Conservation (phyloP, 1,140 invertebrate genomes). For the Mylabris phalerata region DNA sequence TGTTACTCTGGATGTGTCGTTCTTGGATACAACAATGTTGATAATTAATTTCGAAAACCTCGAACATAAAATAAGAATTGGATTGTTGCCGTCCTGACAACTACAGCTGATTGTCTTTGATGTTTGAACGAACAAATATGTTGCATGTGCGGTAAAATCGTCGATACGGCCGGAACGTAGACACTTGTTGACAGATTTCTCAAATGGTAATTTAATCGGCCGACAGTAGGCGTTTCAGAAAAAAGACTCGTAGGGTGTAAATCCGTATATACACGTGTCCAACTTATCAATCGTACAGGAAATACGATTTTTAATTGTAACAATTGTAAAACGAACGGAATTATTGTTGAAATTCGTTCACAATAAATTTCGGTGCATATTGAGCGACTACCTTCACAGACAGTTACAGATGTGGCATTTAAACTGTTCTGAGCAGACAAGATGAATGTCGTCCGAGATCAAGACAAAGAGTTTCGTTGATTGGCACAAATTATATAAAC, state of each 20-base stretch:
- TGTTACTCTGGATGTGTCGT: too few relatives aligned
- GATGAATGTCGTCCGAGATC: constrained; percentile 26
- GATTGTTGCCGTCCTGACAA: too few relatives aligned
- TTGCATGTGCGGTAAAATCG: constrained; percentile 5
- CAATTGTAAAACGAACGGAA: too few relatives aligned
- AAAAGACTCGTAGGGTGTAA: neutral
- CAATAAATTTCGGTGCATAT: constrained; percentile 20
- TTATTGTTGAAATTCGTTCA: too few relatives aligned
- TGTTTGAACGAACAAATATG: constrained; percentile 3
- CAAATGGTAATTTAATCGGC: constrained; percentile 4
- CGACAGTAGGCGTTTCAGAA: constrained; percentile 9
- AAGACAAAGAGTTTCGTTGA: constrained; percentile 31
- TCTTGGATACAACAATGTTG: too few relatives aligned
- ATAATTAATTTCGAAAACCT: too few relatives aligned
- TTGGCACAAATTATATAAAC: constrained; percentile 37
- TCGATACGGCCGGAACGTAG: constrained; percentile 1
- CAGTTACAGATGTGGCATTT: constrained; percentile 35
- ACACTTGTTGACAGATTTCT: constrained; percentile 14
- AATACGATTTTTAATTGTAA: too few relatives aligned
- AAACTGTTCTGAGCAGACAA: constrained; percentile 29
- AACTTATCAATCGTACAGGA: neutral
- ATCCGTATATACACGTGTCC: constrained; percentile 10
- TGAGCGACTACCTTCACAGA: constrained; percentile 12
- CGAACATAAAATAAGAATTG: too few relatives aligned
- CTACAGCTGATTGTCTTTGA: too few relatives aligned